phyloP scores from a whole-genome alignment of 1,140 invertebrate species.

The Philopotamus ludificatus region DNA sequence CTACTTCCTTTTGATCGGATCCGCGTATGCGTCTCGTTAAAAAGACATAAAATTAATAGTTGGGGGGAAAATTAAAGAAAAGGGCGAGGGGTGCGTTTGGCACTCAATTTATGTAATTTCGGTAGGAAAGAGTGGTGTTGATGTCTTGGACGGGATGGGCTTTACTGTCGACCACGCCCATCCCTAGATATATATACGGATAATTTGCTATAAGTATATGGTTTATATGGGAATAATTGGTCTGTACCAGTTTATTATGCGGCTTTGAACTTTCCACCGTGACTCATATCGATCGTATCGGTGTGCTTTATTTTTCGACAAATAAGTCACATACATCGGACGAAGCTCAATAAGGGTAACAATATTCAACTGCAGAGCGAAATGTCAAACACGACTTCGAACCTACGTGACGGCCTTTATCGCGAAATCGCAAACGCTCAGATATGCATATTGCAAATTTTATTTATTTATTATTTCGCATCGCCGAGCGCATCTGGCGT shows the following conservation, averaged over 20 bases:
- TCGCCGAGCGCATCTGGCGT: background rate
- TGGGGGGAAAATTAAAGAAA: too few relatives aligned
- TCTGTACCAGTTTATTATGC: too few relatives aligned
- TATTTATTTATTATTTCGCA: background rate
- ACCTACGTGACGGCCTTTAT: constrained; percentile 40
- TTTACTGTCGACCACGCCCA: too few relatives aligned
- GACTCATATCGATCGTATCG: too few relatives aligned
- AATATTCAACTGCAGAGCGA: constrained; percentile 32
- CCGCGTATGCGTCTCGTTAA: constrained; percentile 22
- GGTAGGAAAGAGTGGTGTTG: too few relatives aligned
- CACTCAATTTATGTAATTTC: too few relatives aligned
- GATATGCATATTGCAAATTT: constrained; percentile 7
- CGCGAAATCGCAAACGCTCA: constrained; percentile 27
- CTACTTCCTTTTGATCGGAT: constrained; percentile 15
- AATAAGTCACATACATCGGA: background rate
- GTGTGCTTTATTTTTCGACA: background rate
- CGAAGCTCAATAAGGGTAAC: constrained; percentile 26
- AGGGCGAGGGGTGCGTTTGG: too few relatives aligned
- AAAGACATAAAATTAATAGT: constrained; percentile 36
- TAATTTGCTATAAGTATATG: background rate
- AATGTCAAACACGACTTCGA: constrained; percentile 42
- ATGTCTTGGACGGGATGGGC: too few relatives aligned
- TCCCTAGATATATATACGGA: background rate
- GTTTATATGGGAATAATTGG: background rate
- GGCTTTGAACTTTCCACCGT: too few relatives aligned